A percentile compares a stretch with the other conserved stretches of the same genome.
Conservation (phyloP, 2,113 vertebrate genomes). For the Pterocles orientalis region DNA sequence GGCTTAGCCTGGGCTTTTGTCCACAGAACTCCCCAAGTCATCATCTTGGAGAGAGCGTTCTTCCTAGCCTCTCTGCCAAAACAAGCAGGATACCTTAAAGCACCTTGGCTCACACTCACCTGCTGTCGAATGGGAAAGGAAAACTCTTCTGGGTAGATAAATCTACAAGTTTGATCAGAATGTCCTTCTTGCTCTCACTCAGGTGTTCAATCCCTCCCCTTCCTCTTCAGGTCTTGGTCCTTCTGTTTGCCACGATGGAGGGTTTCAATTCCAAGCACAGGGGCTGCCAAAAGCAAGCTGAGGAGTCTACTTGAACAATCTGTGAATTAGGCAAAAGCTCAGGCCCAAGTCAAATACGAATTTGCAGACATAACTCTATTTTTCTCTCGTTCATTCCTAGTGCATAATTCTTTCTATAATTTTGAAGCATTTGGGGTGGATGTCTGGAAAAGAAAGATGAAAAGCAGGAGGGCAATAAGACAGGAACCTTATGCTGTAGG, state of each 20-base stretch:
- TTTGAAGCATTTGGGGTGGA: background rate
- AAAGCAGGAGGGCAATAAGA: background rate
- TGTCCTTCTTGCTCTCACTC: background rate
- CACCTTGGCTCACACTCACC: background rate
- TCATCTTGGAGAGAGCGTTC: background rate
- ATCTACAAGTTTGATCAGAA: background rate
- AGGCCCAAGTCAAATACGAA: background rate
- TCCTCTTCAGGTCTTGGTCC: background rate
- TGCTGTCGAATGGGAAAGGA: background rate
- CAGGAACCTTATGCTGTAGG: background rate
- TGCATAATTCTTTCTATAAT: background rate
- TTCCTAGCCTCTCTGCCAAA: background rate
- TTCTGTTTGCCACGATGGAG: background rate
- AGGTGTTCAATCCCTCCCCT: background rate
- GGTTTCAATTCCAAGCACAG: background rate
- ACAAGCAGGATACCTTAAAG: background rate
- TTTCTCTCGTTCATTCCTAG: background rate
- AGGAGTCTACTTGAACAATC: background rate
- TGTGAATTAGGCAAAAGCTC: background rate
- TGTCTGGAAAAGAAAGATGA: background rate
- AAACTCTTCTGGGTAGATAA: background rate
- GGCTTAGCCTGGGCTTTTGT: background rate
- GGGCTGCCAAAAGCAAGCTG: background rate
- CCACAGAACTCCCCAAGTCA: background rate
- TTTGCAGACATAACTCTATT: background rate